Conservation (phyloP, 2,113 vertebrate species). For the Gymnobelideus leadbeateri region DNA sequence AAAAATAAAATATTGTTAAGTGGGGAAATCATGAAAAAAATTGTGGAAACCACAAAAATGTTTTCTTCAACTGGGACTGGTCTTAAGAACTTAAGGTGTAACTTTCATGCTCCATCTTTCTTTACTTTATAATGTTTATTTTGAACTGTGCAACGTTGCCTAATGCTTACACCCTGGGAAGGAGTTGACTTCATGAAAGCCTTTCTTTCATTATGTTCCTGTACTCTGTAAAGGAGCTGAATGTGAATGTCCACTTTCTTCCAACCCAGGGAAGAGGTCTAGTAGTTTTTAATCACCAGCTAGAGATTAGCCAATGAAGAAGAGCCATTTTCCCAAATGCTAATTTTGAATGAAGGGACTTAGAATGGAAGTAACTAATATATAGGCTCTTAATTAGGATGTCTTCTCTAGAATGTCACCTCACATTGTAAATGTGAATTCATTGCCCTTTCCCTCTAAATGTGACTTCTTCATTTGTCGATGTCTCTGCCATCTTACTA, state of each 20-base stretch:
- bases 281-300: neutral
- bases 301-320: neutral
- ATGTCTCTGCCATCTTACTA: neutral
- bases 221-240: neutral
- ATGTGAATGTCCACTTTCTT: neutral
- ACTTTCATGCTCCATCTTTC: neutral
- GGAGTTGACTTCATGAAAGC: neutral
- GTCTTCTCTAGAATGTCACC: neutral
- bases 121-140: neutral
- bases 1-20: too few relatives aligned
- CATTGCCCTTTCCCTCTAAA: neutral
- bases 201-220: neutral
- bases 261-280: neutral
- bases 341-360: neutral
- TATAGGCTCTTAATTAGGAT: neutral
- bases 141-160: neutral
- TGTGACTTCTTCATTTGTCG: neutral
- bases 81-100: neutral
- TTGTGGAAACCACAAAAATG: neutral
- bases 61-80: neutral
- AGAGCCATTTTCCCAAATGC: neutral
- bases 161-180: neutral
- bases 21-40: too few relatives aligned
- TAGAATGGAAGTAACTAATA: neutral
- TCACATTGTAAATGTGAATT: neutral